A percentile compares a stretch with the other conserved stretches of the same genome.
Conservation (phyloP, 2,797 vertebrate genomes). For the Iguana delicatissima region DNA sequence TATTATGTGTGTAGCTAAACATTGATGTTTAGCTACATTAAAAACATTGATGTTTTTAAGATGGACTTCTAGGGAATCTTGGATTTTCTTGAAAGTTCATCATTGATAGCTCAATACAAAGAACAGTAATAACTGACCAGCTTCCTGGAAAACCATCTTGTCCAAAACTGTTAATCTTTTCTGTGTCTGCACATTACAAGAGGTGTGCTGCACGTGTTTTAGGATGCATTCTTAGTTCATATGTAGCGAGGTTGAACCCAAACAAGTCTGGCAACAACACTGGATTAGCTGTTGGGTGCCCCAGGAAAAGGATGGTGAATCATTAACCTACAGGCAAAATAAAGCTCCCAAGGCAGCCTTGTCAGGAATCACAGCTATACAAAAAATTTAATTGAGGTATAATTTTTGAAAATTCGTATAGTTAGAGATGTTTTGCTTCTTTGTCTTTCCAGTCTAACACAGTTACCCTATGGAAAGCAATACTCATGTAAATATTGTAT, state of each 20-base stretch:
- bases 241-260: not conserved
- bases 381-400: not conserved
- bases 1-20: not conserved
- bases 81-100: not conserved
- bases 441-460: too few relatives aligned
- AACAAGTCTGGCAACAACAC: not conserved
- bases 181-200: not conserved
- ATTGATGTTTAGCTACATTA: too few relatives aligned
- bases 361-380: not conserved
- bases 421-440: not conserved
- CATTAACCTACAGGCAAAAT: not conserved
- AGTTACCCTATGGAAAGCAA: not conserved
- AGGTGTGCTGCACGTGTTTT: not conserved
- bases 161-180: not conserved
- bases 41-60: not conserved
- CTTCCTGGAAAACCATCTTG: not conserved
- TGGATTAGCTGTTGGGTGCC: not conserved
- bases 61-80: not conserved
- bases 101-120: not conserved
- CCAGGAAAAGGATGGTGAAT: not conserved
- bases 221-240: not conserved
- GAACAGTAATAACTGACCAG: not conserved
- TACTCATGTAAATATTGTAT: not conserved
- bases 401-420: not conserved
- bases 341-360: not conserved